phyloP scores from a whole-genome alignment of 2,888 invertebrate genomes.

The Cephonodes hylas region DNA sequence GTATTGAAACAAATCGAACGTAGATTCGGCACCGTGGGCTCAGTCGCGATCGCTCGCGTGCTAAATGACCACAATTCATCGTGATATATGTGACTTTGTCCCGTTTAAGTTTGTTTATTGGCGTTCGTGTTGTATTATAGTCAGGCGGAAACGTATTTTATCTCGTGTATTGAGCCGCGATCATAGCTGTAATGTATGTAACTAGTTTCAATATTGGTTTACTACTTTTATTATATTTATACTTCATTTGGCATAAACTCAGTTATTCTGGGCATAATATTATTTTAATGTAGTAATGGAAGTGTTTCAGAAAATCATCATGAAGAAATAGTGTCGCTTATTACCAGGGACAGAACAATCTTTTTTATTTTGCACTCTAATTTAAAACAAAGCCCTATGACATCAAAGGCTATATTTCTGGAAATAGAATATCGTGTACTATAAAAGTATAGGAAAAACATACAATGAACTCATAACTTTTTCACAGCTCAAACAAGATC shows the following conservation, averaged over 20 bases:
- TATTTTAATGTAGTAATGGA: too few relatives aligned
- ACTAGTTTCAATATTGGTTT: not conserved
- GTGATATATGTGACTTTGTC: constrained; percentile 69
- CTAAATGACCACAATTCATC: constrained; percentile 66
- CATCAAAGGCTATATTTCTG: too few relatives aligned
- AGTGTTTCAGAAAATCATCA: too few relatives aligned
- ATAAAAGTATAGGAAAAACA: not conserved
- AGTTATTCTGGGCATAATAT: not conserved
- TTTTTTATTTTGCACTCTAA: too few relatives aligned
- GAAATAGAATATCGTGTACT: too few relatives aligned
- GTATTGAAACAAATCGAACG: constrained; percentile 38
- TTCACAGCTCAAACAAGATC: not conserved
- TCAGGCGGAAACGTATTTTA: constrained; percentile 47
- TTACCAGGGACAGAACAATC: too few relatives aligned
- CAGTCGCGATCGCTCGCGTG: constrained; percentile 62
- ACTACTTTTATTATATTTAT: not conserved
- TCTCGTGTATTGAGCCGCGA: constrained; percentile 36
- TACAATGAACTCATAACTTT: not conserved
- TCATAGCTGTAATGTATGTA: not conserved
- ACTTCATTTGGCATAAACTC: not conserved
- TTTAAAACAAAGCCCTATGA: too few relatives aligned
- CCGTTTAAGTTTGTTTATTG: constrained; percentile 71
- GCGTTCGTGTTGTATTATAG: constrained; percentile 55
- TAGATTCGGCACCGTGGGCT: constrained; percentile 47
- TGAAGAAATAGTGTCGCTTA: too few relatives aligned